A percentile compares a stretch with the other conserved stretches of the same genome.
Evolutionary conservation across 2,113 vertebrate species (phyloP).

Genomic region (Mustela nigripes): DNA sequence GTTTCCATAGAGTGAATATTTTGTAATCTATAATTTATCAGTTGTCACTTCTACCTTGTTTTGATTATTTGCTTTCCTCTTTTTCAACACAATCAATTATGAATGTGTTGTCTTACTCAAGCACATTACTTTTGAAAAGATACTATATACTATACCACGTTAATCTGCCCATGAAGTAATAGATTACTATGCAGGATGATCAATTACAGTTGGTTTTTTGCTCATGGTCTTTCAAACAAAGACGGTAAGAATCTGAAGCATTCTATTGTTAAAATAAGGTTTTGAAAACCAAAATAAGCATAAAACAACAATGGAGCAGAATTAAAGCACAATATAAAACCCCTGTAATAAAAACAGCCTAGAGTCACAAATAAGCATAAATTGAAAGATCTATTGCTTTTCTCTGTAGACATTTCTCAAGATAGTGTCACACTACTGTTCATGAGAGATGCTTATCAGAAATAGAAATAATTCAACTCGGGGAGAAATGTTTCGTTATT

Average conservation of each 20-base stretch:
- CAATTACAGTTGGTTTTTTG: neutral
- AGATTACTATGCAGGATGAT: neutral
- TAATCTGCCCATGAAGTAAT: neutral
- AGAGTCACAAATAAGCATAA: neutral
- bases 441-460: constrained; percentile 20
- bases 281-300: constrained; percentile 28
- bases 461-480: neutral
- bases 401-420: neutral
- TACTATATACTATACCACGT: neutral
- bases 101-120: neutral
- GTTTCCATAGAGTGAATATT: neutral
- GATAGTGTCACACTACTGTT: neutral
- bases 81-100: neutral
- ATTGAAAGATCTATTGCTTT: constrained; percentile 39
- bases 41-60: neutral
- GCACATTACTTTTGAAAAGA: neutral
- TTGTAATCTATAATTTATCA: neutral
- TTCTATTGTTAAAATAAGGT: neutral
- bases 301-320: constrained; percentile 24
- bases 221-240: constrained; percentile 61
- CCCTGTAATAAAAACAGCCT: constrained; percentile 31
- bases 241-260: neutral
- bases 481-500: constrained; percentile 25
- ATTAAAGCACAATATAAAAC: constrained; percentile 47
- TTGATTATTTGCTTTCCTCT: neutral